Evolutionary conservation across 2,797 vertebrate genomes (phyloP), one percentile per base, ranked within the genome.

Genomic region (Cygnus olor): DNA sequence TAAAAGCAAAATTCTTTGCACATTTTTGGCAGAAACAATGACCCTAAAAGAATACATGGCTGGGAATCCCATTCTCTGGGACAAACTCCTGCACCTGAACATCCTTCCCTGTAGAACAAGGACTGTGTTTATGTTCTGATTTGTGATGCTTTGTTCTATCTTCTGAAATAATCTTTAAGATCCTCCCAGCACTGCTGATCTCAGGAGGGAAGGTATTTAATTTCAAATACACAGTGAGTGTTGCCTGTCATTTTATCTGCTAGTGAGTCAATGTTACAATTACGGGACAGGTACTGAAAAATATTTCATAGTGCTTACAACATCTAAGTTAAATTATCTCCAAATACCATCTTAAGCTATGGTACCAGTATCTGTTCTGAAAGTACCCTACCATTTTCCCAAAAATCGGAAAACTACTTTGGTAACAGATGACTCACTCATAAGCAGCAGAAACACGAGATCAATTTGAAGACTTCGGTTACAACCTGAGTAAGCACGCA

Each of bases 11-110:
- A 32, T 8, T 45, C 10, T 74, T 47, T 3, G 16, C 6, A 0
- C 0, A 0, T 44, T 88, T 78, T 51, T 64, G n/a, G 32, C 49
- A 81, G 36, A 44, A 42, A 36, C 8, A 10, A 7, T 0, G 3
- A 30, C 44, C 19, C 18, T 11, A 10, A 47, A 64, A 32, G 49
- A 60, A 65, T 0, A 0, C 0, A 1, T 7, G 3, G 38, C 17
- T 6, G n/a, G 44, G 18, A 74, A 69, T 34, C 30, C 9, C 34
- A 10, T 6, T 14, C 60, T 56, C 40, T 6, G 14, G 4, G 34
- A 53, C 21, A 7, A 57, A 4, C 14, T 32, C 36, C 44, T 28
- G 14, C 30, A 22, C 12, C 13, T 1, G 2, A 49, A 4, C 3
- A 21, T 11, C 10, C 9, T 60, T 36, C 49, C 38, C 18, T 22